These are phyloP conservation scores for Trichechus manatus DNA, from an alignment of 2,113 vertebrate species.

Conservation along the genomic window DNA sequence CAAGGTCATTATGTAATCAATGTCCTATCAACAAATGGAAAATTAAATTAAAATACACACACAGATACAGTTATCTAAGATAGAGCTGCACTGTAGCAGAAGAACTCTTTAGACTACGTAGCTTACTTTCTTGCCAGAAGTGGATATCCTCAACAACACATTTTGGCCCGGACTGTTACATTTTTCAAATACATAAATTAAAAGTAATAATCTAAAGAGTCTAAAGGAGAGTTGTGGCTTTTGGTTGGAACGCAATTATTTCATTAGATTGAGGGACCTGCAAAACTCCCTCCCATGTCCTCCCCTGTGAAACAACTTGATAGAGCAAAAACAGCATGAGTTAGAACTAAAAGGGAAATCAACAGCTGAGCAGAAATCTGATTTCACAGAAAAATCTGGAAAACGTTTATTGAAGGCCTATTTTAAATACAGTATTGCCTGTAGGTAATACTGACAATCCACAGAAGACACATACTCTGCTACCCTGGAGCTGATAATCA, in stretches of 20 bases:
- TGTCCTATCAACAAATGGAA: constrained; percentile 33
- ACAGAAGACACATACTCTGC: background rate
- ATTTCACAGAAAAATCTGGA: constrained; percentile 42
- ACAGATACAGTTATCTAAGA: background rate
- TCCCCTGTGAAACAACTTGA: background rate
- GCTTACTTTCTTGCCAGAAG: background rate
- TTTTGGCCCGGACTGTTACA: constrained; percentile 27
- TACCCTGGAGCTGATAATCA: constrained; percentile 45
- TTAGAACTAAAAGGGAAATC: background rate
- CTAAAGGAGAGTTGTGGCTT: background rate
- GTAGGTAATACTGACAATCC: constrained; percentile 22
- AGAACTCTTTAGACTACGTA: background rate
- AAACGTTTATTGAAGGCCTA: constrained; percentile 40
- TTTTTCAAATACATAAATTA: constrained; percentile 20
- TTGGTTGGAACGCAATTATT: background rate
- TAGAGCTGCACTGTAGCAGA: background rate
- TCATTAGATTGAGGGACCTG: background rate
- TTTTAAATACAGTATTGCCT: background rate
- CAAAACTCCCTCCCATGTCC: background rate
- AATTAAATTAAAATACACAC: background rate
- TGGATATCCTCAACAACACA: background rate
- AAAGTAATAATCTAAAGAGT: background rate
- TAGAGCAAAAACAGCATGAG: background rate
- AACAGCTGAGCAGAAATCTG: constrained; percentile 10
- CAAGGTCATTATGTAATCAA: background rate